These are phyloP conservation scores for Ophion ellenae DNA, from an alignment of 2,888 invertebrate genomes.

Conservation along the genomic window DNA sequence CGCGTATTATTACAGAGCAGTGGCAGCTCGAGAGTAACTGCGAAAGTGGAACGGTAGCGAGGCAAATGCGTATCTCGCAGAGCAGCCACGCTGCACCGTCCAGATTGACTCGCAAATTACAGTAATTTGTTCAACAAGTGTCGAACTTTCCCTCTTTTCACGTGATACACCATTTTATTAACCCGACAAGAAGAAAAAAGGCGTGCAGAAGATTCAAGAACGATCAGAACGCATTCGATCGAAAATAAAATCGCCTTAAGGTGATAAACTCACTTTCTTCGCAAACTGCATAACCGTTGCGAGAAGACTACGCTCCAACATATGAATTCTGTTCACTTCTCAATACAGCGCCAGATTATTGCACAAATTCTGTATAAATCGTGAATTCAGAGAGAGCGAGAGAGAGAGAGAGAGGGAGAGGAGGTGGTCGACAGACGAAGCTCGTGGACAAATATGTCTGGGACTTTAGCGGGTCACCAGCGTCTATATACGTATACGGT, in stretches of 20 bases:
- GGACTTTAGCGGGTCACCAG: conserved; percentile 26
- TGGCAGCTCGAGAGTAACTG: not conserved
- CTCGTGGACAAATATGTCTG: conserved; percentile 27
- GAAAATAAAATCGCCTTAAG: too few relatives aligned
- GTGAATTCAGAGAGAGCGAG: conserved; percentile 6
- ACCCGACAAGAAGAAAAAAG: too few relatives aligned
- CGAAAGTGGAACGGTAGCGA: conserved; percentile 25
- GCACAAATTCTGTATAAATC: conserved; percentile 27
- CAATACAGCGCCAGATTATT: conserved; percentile 1
- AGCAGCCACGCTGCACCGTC: too few relatives aligned
- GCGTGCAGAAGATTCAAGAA: too few relatives aligned
- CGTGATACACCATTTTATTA: too few relatives aligned
- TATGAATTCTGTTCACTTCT: not conserved
- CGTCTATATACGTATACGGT: conserved; percentile 23
- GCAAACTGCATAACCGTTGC: too few relatives aligned
- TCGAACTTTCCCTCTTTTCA: not conserved
- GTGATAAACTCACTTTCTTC: too few relatives aligned
- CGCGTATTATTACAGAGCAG: conserved; percentile 12
- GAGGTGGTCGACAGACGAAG: too few relatives aligned
- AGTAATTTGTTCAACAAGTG: not conserved
- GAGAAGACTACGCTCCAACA: not conserved
- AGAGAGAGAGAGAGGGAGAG: not conserved
- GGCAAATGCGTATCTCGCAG: not conserved
- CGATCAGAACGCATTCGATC: too few relatives aligned
- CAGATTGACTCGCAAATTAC: conserved; percentile 3